phyloP scores from a whole-genome alignment of 92 coral and sea anemone species.

The Desmophyllum pertusum region DNA sequence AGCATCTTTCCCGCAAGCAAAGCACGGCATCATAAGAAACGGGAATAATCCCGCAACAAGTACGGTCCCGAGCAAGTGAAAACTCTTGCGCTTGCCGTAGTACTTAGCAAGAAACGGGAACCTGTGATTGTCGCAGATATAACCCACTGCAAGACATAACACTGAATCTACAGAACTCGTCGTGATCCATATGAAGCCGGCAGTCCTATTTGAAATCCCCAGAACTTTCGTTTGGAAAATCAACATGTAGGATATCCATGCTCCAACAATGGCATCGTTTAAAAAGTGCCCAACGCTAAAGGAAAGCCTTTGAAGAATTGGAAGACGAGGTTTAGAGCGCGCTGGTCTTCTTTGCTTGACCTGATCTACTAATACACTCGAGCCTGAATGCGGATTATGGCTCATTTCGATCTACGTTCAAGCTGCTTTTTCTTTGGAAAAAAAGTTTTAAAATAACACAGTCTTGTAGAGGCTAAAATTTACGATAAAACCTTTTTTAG shows the following conservation, averaged over 20 bases:
- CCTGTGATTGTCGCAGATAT: conserved; percentile 52
- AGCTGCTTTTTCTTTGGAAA: background rate
- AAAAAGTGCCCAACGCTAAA: conserved; percentile 78
- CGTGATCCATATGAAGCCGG: conserved; percentile 71
- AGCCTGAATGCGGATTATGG: conserved; percentile 7
- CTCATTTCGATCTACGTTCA: background rate
- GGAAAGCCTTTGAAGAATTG: conserved; percentile 52
- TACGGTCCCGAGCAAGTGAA: conserved; percentile 75
- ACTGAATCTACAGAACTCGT: conserved; percentile 54
- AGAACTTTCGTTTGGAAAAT: conserved; percentile 76
- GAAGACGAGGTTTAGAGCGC: conserved; percentile 56
- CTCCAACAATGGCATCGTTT: conserved; percentile 58
- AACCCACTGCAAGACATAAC: conserved; percentile 53
- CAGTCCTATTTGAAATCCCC: conserved; percentile 67
- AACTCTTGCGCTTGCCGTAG: conserved; percentile 73
- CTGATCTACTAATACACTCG: background rate
- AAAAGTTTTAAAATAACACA: background rate
- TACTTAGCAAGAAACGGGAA: conserved; percentile 59
- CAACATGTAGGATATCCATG: conserved; percentile 65
- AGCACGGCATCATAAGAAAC: conserved; percentile 76
- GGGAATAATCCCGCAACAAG: conserved; percentile 64
- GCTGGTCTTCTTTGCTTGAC: background rate
- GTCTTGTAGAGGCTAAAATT: background rate
- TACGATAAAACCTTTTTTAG: background rate
- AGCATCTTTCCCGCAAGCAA: conserved; percentile 50